A percentile compares a stretch with the other conserved stretches of the same genome.
Conservation (phyloP, 2,113 vertebrate species). For the Melanerpes aurifrons region DNA sequence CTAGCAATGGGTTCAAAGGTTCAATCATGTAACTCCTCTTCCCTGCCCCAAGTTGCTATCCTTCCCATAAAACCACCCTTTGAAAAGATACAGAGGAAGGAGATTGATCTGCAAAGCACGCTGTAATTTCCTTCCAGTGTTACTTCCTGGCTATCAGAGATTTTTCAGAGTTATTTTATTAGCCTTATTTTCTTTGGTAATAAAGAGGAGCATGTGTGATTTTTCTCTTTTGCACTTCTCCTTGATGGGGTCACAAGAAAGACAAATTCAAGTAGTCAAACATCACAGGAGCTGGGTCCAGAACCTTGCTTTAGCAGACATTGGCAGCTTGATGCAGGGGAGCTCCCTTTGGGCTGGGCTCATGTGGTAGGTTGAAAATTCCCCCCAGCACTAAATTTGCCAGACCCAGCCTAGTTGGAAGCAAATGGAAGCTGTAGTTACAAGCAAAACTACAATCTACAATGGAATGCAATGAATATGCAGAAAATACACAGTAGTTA, state of each 20-base stretch:
- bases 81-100: not conserved
- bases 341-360: not conserved
- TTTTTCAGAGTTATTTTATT: not conserved
- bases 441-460: too few species aligned
- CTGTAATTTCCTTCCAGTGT: not conserved
- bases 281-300: not conserved
- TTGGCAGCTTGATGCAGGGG: not conserved
- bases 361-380: too few species aligned
- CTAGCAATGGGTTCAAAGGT: not conserved
- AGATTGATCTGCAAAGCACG: not conserved
- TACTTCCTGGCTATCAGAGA: not conserved
- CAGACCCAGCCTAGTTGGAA: too few species aligned
- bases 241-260: not conserved
- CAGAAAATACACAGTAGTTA: too few species aligned
- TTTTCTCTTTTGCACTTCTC: not conserved
- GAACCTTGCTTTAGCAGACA: not conserved
- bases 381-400: too few species aligned
- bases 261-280: accelerated
- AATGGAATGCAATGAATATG: too few species aligned
- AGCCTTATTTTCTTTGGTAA: not conserved
- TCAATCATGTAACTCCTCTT: not conserved
- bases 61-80: not conserved
- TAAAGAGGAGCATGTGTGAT: not conserved
- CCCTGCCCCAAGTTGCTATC: not conserved
- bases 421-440: too few species aligned